phyloP scores from a whole-genome alignment of 2,113 vertebrate species.

The Vulpes lagopus region DNA sequence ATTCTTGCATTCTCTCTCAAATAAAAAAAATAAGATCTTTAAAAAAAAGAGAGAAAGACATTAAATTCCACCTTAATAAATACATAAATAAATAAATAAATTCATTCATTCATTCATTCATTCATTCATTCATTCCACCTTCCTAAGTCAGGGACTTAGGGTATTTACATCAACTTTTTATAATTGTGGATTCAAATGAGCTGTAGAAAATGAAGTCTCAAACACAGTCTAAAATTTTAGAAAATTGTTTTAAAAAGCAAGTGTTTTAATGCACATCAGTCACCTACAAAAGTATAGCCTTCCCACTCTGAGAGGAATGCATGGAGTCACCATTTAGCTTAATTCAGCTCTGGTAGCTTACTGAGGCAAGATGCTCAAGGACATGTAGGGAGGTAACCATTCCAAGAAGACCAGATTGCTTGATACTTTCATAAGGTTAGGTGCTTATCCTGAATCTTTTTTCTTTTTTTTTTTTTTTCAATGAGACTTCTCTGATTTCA shows the following conservation, averaged over 20 bases:
- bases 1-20: too few species aligned
- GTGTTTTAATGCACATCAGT: not conserved
- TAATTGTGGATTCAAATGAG: slow-evolving; percentile 35
- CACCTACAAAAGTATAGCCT: not conserved
- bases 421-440: not conserved
- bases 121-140: not conserved
- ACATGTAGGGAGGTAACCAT: not conserved
- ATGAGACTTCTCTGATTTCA: not conserved
- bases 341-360: not conserved
- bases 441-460: not conserved
- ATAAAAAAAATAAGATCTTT: too few species aligned
- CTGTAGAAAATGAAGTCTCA: not conserved
- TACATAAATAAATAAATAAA: too few species aligned
- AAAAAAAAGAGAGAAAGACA: too few species aligned
- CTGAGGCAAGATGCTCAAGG: not conserved
- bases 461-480: slow-evolving; percentile 34
- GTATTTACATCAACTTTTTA: slow-evolving; percentile 32
- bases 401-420: not conserved
- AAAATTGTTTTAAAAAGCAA: not conserved
- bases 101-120: too few species aligned
- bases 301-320: not conserved
- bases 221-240: not conserved
- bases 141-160: not conserved
- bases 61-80: too few species aligned
- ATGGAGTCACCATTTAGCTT: not conserved